Evolutionary conservation across 2,888 invertebrate species (phyloP), one percentile per base, ranked within the genome.

Genomic region (Dynastes grantii): DNA sequence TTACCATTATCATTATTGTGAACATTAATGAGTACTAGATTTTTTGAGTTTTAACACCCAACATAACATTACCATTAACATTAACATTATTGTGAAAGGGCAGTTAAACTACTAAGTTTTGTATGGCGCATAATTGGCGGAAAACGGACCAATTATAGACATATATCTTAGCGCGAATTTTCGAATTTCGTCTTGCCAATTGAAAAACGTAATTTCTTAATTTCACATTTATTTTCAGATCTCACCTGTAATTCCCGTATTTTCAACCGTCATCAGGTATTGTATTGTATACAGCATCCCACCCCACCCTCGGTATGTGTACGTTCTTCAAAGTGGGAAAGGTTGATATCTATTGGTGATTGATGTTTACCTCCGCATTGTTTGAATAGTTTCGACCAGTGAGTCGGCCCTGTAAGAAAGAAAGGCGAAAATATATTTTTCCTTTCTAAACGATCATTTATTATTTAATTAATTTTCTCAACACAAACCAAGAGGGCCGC

Each of bases 191-290:
- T 32, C 2, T 32, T 32, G 32, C 4, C 32, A 32, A 32, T 32
- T 4, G 32, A 4, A 37, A 37, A 5, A 37, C 32, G 32, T 37
- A 37, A 37, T 37, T 37, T 37, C 5, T 37, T 4, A 4, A 37
- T 37, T 37, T 37, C 32, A 37, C 32, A 37, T 37, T 37, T 37
- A 37, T 37, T 55, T 3, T n/a, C 22, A 22, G 22, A 22, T 22
- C 22, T 22, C 84, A 93, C 93, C 88, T 58, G 93, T 93, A 79
- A 90, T 90, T 76, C 93, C 93, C 22, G 92, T 93, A 82, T 94
- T 94, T 0, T 92, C 91, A 9, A 94, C 79, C 84, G 92, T 93
- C 80, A 93, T 87, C 91, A 0, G 94, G 93, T 61, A 87, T 88
- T 2, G 90, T 85, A 55, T 92, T 90, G 80, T 92, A 91, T 84